Evolutionary conservation across 2,113 vertebrate genomes (phyloP).

Genomic region (Psettodes erumei): DNA sequence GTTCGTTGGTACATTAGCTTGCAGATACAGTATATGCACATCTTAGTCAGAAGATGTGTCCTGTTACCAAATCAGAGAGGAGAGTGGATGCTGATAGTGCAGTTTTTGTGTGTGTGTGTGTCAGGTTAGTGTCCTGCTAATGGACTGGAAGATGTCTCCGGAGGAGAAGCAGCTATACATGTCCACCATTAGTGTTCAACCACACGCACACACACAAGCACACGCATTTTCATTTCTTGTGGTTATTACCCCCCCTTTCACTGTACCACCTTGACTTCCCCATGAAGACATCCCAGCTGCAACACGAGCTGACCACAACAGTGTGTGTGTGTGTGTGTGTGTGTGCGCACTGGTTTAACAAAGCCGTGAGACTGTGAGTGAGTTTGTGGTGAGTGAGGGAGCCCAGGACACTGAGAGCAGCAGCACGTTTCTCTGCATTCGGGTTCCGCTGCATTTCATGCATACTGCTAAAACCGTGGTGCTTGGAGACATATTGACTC

Average conservation of each 20-base stretch:
- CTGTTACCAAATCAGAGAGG: neutral
- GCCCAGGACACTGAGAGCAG: neutral
- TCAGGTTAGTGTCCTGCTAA: slow-evolving; percentile 44
- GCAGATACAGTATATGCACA: neutral
- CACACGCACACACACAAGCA: neutral
- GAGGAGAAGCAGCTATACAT: slow-evolving; percentile 32
- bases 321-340: neutral
- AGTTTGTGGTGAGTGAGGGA: slow-evolving; percentile 11
- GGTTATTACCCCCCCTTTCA: neutral
- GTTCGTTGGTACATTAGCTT: too few species aligned
- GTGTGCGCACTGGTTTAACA: neutral
- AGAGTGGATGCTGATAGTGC: slow-evolving; percentile 6
- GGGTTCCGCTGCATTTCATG: slow-evolving; percentile 38
- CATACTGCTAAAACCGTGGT: slow-evolving; percentile 59
- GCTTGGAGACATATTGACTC: slow-evolving; percentile 73
- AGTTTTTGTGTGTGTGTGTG: slow-evolving; percentile 8
- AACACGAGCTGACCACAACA: neutral
- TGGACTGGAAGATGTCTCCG: slow-evolving; percentile 37
- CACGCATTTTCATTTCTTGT: neutral
- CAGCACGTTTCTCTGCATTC: slow-evolving; percentile 3
- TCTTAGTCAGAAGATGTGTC: neutral
- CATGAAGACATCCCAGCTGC: neutral
- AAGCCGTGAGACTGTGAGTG: neutral
- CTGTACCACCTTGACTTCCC: neutral
- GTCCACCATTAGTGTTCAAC: slow-evolving; percentile 4